phyloP scores from a whole-genome alignment of 2,888 invertebrate genomes.

The Melanchra persicariae region DNA sequence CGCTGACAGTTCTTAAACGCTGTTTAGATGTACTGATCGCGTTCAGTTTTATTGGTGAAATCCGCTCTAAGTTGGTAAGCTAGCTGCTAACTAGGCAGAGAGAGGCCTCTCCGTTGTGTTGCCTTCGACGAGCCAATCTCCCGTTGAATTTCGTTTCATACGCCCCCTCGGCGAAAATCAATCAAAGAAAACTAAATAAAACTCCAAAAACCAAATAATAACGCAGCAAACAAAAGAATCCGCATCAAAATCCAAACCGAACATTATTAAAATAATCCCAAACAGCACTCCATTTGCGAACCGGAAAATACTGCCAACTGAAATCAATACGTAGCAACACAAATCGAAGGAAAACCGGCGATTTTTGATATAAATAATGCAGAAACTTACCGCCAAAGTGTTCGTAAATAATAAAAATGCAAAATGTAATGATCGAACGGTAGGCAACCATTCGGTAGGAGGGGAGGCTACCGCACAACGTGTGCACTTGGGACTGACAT shows the following conservation, averaged over 20 bases:
- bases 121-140: not conserved
- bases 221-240: not conserved
- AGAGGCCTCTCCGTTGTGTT: no score
- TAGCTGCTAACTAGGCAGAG: no score
- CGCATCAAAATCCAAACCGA: not conserved
- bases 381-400: constrained; percentile 50
- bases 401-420: constrained; percentile 66
- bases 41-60: no score
- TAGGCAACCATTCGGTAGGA: constrained; percentile 27
- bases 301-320: constrained; percentile 10
- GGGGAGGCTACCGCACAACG: constrained; percentile 32
- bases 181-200: not conserved
- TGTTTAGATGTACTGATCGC: no score
- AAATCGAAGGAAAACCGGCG: constrained; percentile 46
- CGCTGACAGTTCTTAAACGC: no score
- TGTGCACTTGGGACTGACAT: no score
- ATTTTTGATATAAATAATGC: constrained; percentile 53
- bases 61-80: no score
- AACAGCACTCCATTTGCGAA: not conserved
- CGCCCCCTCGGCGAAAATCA: not conserved
- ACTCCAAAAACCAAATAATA: not conserved
- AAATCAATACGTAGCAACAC: constrained; percentile 47
- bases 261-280: constrained; percentile 8
- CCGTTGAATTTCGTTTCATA: no score
- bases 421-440: constrained; percentile 67